phyloP scores from a whole-genome alignment of 2,797 vertebrate genomes.

The Choloepus didactylus region DNA sequence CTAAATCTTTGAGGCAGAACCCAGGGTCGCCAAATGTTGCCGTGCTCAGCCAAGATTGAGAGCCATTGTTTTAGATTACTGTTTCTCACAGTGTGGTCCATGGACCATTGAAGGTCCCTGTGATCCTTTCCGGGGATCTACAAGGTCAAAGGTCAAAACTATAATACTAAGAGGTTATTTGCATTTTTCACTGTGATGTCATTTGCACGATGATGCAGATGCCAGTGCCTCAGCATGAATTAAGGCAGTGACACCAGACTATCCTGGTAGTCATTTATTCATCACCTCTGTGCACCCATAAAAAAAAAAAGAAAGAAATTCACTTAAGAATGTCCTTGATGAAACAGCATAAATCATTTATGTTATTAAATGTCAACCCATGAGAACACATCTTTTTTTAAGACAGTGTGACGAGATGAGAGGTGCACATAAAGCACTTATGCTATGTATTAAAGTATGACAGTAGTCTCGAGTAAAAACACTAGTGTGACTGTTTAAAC shows the following conservation, averaged over 20 bases:
- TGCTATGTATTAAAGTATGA: not conserved
- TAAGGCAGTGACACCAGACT: not conserved
- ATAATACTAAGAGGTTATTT: not conserved
- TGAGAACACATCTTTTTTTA: not conserved
- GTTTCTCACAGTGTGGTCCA: not conserved
- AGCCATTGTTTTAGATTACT: not conserved
- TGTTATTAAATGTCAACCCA: not conserved
- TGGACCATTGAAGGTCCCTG: not conserved
- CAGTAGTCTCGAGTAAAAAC: not conserved
- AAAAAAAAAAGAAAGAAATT: not conserved
- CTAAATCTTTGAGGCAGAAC: not conserved
- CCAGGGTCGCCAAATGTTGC: not conserved
- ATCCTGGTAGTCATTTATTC: not conserved
- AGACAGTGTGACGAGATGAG: not conserved
- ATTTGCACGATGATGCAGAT: not conserved
- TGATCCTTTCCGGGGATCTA: not conserved
- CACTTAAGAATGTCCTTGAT: not conserved
- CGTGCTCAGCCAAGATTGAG: not conserved
- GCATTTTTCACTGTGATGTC: not conserved
- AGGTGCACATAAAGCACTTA: not conserved
- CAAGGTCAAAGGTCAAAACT: slow-evolving; percentile 26
- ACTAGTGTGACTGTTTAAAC: not conserved
- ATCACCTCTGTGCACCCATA: not conserved
- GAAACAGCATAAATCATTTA: not conserved
- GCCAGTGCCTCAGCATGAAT: not conserved